A percentile compares a stretch with the other conserved stretches of the same genome.
These are phyloP conservation scores for Sorex fumeus DNA, from an alignment of 2,113 vertebrate species.

Conservation along the genomic window DNA sequence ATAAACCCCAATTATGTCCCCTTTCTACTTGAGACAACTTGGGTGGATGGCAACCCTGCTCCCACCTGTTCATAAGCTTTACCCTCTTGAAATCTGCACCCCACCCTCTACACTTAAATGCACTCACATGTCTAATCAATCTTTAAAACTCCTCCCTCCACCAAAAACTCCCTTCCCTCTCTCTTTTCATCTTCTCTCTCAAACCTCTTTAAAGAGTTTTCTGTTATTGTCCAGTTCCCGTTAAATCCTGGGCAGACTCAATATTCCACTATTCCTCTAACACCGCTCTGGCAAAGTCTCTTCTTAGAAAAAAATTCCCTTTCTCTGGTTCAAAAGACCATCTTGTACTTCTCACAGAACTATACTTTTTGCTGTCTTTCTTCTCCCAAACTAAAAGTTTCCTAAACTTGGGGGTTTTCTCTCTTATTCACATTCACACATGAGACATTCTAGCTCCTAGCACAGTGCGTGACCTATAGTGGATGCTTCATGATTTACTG, in stretches of 20 bases:
- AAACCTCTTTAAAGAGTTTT: background rate
- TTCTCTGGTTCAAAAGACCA: background rate
- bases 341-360: background rate
- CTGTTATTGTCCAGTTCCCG: background rate
- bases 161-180: background rate
- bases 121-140: background rate
- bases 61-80: background rate
- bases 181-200: background rate
- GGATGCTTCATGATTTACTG: background rate
- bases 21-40: background rate
- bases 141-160: constrained; percentile 6
- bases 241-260: constrained; percentile 21
- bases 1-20: no score
- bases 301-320: background rate
- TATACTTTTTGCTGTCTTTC: background rate
- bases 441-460: background rate
- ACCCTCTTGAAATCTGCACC: background rate
- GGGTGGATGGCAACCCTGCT: background rate
- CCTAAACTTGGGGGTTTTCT: background rate
- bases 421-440: background rate
- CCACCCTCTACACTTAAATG: background rate
- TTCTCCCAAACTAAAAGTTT: background rate
- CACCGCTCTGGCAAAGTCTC: background rate
- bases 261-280: background rate
- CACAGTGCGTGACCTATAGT: background rate